Percentiles rank a stretch among this genome's conserved stretches.
phyloP scores from a whole-genome alignment of 2,888 invertebrate species.

The Ellobium chinense region DNA sequence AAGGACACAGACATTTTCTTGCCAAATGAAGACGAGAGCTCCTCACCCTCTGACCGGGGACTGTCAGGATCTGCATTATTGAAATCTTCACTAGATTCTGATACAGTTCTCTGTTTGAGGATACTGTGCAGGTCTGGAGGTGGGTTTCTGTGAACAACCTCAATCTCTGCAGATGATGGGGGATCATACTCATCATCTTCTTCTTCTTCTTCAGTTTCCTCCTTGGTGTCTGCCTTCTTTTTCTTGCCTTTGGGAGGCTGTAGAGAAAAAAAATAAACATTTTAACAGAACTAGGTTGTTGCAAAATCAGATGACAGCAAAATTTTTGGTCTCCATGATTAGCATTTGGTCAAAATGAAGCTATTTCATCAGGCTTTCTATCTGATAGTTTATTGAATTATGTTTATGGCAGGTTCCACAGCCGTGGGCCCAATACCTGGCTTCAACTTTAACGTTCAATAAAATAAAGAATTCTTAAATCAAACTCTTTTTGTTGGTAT shows the following conservation, averaged over 20 bases:
- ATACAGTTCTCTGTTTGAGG: conserved; percentile 79
- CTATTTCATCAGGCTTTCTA: too few species aligned
- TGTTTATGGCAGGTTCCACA: too few species aligned
- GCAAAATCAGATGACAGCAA: not conserved
- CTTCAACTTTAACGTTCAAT: too few species aligned
- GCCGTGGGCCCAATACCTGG: too few species aligned
- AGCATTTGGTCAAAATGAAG: too few species aligned
- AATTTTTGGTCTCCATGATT: too few species aligned
- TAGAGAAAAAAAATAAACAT: conserved; percentile 1
- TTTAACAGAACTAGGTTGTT: not conserved
- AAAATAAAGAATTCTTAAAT: too few species aligned
- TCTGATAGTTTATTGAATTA: too few species aligned
- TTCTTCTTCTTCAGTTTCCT: conserved; percentile 55
- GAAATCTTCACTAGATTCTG: conserved; percentile 81
- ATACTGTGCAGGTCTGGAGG: conserved; percentile 70
- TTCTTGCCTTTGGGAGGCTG: conserved; percentile 36
- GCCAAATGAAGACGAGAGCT: conserved; percentile 39
- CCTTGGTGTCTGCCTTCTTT: not conserved
- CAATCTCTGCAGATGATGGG: conserved; percentile 67
- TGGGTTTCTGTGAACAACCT: conserved; percentile 67
- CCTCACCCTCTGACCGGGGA: conserved; percentile 50
- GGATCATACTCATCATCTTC: conserved; percentile 55
- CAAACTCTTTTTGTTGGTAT: too few species aligned
- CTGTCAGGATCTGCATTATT: conserved; percentile 40
- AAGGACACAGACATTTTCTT: conserved; percentile 75